Conservation (phyloP, 2,888 invertebrate species). For the Temnothorax unifasciatus region DNA sequence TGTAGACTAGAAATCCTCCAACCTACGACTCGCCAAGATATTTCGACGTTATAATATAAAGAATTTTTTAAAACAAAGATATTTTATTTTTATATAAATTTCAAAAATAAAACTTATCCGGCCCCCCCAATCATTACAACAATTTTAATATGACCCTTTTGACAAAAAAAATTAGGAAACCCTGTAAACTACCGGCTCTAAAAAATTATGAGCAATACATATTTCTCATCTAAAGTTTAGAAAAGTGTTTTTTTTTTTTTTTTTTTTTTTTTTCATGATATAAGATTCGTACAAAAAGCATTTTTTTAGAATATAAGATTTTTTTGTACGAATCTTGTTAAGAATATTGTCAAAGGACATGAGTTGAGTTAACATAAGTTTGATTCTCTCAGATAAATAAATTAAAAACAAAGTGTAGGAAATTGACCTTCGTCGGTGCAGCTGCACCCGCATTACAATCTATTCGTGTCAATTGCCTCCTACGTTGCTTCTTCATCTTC, state of each 20-base stretch:
- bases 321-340: background rate
- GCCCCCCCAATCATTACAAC: too few species aligned
- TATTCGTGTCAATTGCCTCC: background rate
- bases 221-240: background rate
- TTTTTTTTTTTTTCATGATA: too few species aligned
- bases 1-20: too few species aligned
- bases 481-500: background rate
- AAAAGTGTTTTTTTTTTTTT: too few species aligned
- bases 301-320: background rate
- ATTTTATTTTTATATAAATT: too few species aligned
- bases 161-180: too few species aligned
- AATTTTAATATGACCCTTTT: too few species aligned
- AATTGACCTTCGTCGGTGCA: constrained; percentile 12
- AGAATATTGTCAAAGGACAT: background rate
- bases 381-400: background rate
- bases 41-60: too few species aligned
- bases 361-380: background rate
- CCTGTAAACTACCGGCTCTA: too few species aligned
- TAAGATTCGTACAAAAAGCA: background rate
- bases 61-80: too few species aligned
- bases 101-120: too few species aligned
- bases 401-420: background rate
- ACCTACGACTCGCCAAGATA: too few species aligned
- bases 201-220: background rate
- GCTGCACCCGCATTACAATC: constrained; percentile 3